Percentiles rank a stretch among this genome's conserved stretches.
phyloP scores from a whole-genome alignment of 2,113 vertebrate species.

The Perccottus glenii region DNA sequence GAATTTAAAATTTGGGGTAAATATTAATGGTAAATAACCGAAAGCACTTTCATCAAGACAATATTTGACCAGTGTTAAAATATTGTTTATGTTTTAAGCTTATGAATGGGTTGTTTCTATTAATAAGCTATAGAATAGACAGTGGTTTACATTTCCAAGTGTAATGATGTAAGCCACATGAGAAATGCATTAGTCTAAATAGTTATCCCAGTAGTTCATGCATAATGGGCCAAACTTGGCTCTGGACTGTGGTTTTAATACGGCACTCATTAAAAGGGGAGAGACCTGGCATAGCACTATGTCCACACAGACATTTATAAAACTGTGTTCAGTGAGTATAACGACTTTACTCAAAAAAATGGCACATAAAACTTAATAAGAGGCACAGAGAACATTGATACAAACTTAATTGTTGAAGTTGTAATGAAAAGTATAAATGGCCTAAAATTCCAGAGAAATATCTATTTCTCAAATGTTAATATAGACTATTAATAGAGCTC shows the following conservation, averaged over 20 bases:
- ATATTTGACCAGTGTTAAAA: too few relatives aligned
- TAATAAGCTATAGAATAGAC: too few relatives aligned
- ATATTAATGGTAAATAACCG: too few relatives aligned
- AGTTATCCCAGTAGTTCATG: conserved; percentile 6
- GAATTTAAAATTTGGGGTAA: too few relatives aligned
- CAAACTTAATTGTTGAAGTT: background rate
- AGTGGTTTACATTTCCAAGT: background rate
- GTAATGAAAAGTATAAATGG: background rate
- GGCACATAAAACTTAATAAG: conserved; percentile 16
- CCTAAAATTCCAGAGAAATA: background rate
- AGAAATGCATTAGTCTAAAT: conserved; percentile 2
- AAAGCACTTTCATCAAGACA: too few relatives aligned
- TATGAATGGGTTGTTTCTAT: too few relatives aligned
- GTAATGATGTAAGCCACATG: background rate
- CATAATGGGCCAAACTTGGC: conserved; percentile 46
- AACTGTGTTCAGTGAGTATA: background rate
- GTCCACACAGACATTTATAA: conserved; percentile 23
- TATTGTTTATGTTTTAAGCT: too few relatives aligned
- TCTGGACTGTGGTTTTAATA: conserved; percentile 37
- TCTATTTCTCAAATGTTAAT: background rate
- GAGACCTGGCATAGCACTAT: conserved; percentile 35
- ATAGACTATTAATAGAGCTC: background rate
- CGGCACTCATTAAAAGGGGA: conserved; percentile 41
- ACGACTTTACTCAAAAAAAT: background rate
- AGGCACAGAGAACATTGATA: conserved; percentile 3